Conservation (phyloP, 1,140 invertebrate genomes). For the Frieseomelitta varia region DNA sequence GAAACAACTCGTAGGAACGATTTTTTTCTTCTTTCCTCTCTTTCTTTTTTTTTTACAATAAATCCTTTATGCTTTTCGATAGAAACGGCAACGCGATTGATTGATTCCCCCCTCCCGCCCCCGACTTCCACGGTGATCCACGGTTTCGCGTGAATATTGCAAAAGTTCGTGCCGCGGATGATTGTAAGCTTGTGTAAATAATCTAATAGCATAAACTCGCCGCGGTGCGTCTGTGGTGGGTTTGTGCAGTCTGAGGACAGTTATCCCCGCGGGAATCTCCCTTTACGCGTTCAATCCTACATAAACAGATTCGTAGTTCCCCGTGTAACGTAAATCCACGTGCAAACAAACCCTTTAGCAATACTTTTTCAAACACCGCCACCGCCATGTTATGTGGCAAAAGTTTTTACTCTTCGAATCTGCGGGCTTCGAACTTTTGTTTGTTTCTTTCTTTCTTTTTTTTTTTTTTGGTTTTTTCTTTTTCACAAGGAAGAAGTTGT, state of each 20-base stretch:
- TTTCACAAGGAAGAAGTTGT: background rate
- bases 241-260: constrained; percentile 9
- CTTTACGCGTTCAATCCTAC: constrained; percentile 22
- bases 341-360: background rate
- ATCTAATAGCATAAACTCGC: constrained; percentile 21
- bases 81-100: background rate
- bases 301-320: constrained; percentile 7
- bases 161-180: background rate
- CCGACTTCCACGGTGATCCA: no score
- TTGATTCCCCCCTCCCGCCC: background rate
- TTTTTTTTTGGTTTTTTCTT: no score
- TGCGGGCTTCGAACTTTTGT: no score
- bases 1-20: background rate
- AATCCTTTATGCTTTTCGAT: background rate
- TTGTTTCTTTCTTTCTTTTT: no score
- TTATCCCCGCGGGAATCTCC: constrained; percentile 5
- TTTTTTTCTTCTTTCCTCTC: background rate
- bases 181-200: background rate
- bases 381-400: no score
- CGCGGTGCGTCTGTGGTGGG: background rate
- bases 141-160: background rate
- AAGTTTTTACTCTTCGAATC: background rate
- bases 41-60: no score
- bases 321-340: background rate
- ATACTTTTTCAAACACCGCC: background rate